A percentile compares a stretch with the other conserved stretches of the same genome.
phyloP scores from a whole-genome alignment of 2,797 vertebrate species.

The Dryobates pubescens region DNA sequence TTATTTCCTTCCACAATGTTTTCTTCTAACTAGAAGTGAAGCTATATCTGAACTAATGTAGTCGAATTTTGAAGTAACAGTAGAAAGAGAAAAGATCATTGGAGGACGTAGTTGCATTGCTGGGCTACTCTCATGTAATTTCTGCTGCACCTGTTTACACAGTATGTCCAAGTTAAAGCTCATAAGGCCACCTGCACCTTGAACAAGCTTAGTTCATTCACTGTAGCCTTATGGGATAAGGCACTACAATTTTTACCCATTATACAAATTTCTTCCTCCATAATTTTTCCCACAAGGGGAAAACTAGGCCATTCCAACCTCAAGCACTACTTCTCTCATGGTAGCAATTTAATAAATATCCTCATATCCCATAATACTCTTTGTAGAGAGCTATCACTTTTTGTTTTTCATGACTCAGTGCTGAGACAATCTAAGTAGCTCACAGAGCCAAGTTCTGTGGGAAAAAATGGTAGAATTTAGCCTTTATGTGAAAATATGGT shows the following conservation, averaged over 20 bases:
- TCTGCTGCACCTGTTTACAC: not conserved
- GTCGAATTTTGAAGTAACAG: not conserved
- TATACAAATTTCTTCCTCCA: not conserved
- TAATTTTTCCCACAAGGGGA: not conserved
- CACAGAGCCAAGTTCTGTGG: not conserved
- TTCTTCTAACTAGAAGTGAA: not conserved
- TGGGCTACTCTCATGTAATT: not conserved
- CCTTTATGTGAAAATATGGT: not conserved
- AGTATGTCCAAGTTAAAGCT: not conserved
- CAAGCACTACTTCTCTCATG: not conserved
- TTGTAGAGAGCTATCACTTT: not conserved
- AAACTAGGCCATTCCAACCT: not conserved
- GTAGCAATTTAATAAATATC: not conserved
- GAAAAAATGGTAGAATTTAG: not conserved
- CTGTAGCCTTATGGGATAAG: not conserved
- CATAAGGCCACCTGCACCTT: not conserved
- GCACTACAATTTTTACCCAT: not conserved
- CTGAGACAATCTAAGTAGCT: not conserved
- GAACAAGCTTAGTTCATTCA: not conserved
- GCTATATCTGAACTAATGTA: not conserved
- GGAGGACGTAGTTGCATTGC: not conserved
- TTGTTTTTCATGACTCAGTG: not conserved
- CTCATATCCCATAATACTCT: not conserved
- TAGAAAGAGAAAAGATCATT: not conserved
- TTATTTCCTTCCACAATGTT: not conserved